Evolutionary conservation across 2,113 vertebrate genomes (phyloP), one percentile per base, ranked within the genome.

Genomic region (Dicentrarchus labrax): DNA sequence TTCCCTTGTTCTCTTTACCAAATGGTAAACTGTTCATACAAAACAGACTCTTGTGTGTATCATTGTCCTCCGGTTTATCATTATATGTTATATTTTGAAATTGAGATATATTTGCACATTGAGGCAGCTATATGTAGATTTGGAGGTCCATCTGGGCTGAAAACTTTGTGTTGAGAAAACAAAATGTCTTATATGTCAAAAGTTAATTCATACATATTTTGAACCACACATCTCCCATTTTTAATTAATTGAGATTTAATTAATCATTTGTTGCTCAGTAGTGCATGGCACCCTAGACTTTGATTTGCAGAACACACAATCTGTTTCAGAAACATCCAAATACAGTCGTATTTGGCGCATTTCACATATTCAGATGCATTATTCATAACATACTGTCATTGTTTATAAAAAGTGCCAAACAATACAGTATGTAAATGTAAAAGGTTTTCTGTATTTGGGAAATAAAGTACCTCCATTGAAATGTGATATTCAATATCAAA

Each of bases 401-500:
- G 9, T 9, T 72, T 19, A 43, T 19, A 13, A 54, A 22, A 67
- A 19, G 36, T 61, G 0, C 36, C 19, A 4, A 41, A 59, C 16
- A 30, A 15, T 43, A 41, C 24, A 41, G 1, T 13, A 13, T 47
- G 10, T 6, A 17, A 30, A 13, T 47, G 10, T 6, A 17, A 30
- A 45, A 39, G 8, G 16, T 84, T 67, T 60, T 50, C 50, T 81
- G 16, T 50, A 8, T 77, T 54, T 41, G 4, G 10, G 65, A 50
- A 48, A 75, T 24, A 47, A 73, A 47, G n/a, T 39, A 21, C 30
- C 36, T 72, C 11, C 24, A 64, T 45, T 78, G 4, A 62, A 83
- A 64, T 77, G 12, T 24, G 10, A 59, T 74, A 12, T 56, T 57
- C n/a, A 38, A 50, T 59, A 81, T 66, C 12, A 65, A 71, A 65